Base-by-base conservation (phyloP, 1,140 invertebrate species). In the Atta colombica region DNA sequence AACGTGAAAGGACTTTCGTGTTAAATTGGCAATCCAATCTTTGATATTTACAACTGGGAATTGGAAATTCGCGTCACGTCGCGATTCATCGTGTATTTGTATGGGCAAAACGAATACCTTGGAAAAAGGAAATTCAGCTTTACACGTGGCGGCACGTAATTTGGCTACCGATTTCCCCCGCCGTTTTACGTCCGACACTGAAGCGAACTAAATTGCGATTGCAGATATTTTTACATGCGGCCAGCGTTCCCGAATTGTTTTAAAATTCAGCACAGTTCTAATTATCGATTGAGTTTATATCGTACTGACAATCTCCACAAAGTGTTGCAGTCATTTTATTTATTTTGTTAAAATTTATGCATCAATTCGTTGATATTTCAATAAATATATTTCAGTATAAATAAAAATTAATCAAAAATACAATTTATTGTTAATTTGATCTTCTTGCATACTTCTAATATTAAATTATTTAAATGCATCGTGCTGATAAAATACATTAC, bases 61-160 rank as follows among this genome's bases (percentile, higher is more conserved):
- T 51, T 61, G 69, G 39, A 63, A 84, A 74, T 75, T 12, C 58
- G 55, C 28, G 28, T 74, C 18, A 55, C 66, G 25, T 35, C 72
- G n/a, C 39, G 21, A 69, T 45, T 80, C 14, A 53, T 31, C 55
- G 55, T 18, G 21, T 45, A 60, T 82, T 81, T 82, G 25, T 74
- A 82, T 61, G 69, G 80, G n/a, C 69, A 45, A 61, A n/a, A n/a
- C 39, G 45, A n/a, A 61, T 51, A 51, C 25, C 53, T 84, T 28
- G 53, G 3, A 72, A 49, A 82, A 49, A 63, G 55, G 71, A 90
- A 77, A 87, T 82, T 82, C 69, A 88, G 80, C 78, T 90, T 90
- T 88, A 90, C 89, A 90, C 89, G 89, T 90, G 86, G 88, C 89
- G 87, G 81, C 88, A 85, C 69, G 85, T 71, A 90, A 90, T 90